A percentile compares a stretch with the other conserved stretches of the same genome.
These are phyloP conservation scores for Adelges cooleyi DNA, from an alignment of 1,140 invertebrate genomes.

Conservation along the genomic window DNA sequence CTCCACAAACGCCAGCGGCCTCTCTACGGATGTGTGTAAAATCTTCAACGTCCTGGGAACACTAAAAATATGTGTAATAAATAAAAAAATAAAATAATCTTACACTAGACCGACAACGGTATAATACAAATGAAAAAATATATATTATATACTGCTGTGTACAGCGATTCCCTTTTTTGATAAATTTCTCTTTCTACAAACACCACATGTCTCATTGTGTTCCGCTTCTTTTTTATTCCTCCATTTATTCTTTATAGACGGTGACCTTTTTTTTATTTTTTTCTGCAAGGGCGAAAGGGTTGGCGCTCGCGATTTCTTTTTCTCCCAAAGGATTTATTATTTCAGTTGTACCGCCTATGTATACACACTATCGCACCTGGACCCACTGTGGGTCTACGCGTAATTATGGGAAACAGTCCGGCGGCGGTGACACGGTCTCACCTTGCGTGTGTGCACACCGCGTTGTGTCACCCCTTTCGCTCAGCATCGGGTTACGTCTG, in stretches of 20 bases:
- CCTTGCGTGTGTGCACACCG: constrained; percentile 3
- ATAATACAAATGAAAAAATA: constrained; percentile 3
- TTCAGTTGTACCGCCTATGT: constrained; percentile 1
- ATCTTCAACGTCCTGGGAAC: not conserved
- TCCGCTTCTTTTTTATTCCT: not conserved
- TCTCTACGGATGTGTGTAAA: too few species aligned
- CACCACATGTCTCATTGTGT: constrained; percentile 19
- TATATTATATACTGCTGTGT: not conserved
- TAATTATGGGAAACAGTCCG: constrained; percentile 28
- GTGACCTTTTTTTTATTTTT: constrained; percentile 20
- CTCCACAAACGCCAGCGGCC: not conserved
- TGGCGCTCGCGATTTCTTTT: not conserved
- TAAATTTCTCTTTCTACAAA: constrained; percentile 21
- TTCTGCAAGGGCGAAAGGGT: constrained; percentile 12
- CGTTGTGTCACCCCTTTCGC: constrained; percentile 27
- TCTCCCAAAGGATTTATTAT: constrained; percentile 22
- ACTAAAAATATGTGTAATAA: not conserved
- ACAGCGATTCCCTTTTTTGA: constrained; percentile 17
- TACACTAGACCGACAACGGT: constrained; percentile 3
- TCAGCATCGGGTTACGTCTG: constrained; percentile 22
- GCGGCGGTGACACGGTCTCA: not conserved
- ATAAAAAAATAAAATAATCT: constrained; percentile 9
- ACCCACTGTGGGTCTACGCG: constrained; percentile 5
- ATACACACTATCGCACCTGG: constrained; percentile 21
- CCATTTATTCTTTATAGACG: not conserved